Evolutionary conservation across 2,797 vertebrate species (phyloP).

Genomic region (Strix occidentalis): DNA sequence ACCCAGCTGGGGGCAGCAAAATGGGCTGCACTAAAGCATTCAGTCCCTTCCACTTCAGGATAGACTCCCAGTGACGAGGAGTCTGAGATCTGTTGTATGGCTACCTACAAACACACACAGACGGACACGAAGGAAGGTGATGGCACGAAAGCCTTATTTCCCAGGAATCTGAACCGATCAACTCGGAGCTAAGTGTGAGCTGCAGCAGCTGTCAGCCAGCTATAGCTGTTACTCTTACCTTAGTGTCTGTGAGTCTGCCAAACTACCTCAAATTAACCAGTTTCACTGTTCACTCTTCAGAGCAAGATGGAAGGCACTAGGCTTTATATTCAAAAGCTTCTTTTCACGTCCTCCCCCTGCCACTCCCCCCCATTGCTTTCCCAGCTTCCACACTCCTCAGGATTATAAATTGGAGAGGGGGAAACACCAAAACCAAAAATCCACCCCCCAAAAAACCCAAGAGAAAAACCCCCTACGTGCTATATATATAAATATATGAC

Average conservation of each 20-base stretch:
- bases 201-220: background rate
- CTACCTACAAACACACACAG: rapidly evolving
- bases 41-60: background rate
- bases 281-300: background rate
- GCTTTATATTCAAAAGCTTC: background rate
- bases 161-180: background rate
- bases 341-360: background rate
- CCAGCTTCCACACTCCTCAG: background rate
- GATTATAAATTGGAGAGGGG: background rate
- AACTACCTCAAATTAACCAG: background rate
- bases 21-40: rapidly evolving
- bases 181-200: rapidly evolving
- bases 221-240: background rate
- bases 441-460: too few relatives aligned
- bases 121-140: background rate
- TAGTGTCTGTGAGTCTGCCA: rapidly evolving
- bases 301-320: background rate
- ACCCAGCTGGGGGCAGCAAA: background rate
- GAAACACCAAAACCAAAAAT: background rate
- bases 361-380: rapidly evolving
- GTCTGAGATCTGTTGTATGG: rapidly evolving
- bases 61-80: background rate
- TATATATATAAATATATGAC: too few relatives aligned
- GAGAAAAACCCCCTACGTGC: rapidly evolving
- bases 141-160: rapidly evolving